phyloP scores from a whole-genome alignment of 2,113 vertebrate genomes.

The Daubentonia madagascariensis region DNA sequence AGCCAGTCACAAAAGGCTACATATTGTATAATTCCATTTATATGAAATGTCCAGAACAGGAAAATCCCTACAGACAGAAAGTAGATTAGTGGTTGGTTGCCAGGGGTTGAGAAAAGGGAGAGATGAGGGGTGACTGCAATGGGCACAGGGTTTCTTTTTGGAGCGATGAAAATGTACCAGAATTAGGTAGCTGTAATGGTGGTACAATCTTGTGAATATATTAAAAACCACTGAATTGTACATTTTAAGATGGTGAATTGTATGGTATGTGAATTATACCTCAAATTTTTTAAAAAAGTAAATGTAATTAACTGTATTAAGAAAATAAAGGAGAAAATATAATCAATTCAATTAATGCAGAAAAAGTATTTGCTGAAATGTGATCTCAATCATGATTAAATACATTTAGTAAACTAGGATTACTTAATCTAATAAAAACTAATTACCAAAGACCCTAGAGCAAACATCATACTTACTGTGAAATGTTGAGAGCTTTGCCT shows the following conservation, averaged over 20 bases:
- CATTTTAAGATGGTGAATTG: background rate
- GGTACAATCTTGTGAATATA: background rate
- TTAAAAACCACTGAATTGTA: background rate
- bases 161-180: background rate
- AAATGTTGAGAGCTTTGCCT: background rate
- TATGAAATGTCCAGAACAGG: background rate
- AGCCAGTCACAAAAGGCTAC: background rate
- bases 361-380: conserved; percentile 30
- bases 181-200: background rate
- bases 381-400: background rate
- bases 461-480: background rate
- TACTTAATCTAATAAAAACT: conserved; percentile 35
- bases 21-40: background rate
- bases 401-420: background rate
- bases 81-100: background rate
- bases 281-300: background rate
- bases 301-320: conserved; percentile 2
- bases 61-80: background rate
- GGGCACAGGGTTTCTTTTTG: background rate
- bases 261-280: background rate
- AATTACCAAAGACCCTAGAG: background rate
- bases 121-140: background rate
- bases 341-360: background rate
- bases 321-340: background rate
- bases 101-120: background rate